A percentile compares a stretch with the other conserved stretches of the same genome.
Evolutionary conservation across 2,113 vertebrate genomes (phyloP).

Genomic region (Dicentrarchus labrax): DNA sequence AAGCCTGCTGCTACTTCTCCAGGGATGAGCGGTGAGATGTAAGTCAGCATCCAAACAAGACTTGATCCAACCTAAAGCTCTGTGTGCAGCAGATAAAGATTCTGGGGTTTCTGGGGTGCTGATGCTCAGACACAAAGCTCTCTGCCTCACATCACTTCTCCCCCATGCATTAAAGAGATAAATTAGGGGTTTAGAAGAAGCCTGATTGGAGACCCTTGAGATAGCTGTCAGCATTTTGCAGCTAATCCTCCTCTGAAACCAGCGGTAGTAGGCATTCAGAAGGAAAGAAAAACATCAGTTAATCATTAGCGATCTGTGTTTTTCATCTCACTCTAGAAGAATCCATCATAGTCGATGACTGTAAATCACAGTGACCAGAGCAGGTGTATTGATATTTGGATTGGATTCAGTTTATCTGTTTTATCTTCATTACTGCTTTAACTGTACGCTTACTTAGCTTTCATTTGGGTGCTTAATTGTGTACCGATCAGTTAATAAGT

Average conservation of each 20-base stretch:
- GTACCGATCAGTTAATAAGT: neutral
- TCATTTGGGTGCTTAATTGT: neutral
- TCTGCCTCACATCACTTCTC: constrained; percentile 22
- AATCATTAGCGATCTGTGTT: constrained; percentile 29
- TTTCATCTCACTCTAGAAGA: constrained; percentile 7
- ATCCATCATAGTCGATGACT: neutral
- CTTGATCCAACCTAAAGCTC: constrained; percentile 33
- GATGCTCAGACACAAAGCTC: constrained; percentile 24
- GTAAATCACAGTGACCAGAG: neutral
- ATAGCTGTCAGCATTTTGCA: constrained; percentile 43
- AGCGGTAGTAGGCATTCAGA: neutral
- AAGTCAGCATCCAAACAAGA: constrained; percentile 36
- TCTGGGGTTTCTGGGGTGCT: constrained; percentile 9
- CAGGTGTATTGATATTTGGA: constrained; percentile 4
- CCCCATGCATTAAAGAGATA: constrained; percentile 40
- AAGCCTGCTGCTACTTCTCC: neutral
- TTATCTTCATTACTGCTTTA: constrained; percentile 4
- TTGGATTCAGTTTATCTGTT: constrained; percentile 8
- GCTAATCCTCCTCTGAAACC: constrained; percentile 36
- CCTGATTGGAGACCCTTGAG: constrained; percentile 40
- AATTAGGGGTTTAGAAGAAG: constrained; percentile 45
- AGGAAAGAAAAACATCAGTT: constrained; percentile 21
- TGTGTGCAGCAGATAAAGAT: constrained; percentile 34
- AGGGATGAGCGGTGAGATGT: neutral
- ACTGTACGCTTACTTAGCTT: constrained; percentile 7